A percentile compares a stretch with the other conserved stretches of the same genome.
Evolutionary conservation across 2,113 vertebrate species (phyloP).

Genomic region (Elephantulus edwardii): DNA sequence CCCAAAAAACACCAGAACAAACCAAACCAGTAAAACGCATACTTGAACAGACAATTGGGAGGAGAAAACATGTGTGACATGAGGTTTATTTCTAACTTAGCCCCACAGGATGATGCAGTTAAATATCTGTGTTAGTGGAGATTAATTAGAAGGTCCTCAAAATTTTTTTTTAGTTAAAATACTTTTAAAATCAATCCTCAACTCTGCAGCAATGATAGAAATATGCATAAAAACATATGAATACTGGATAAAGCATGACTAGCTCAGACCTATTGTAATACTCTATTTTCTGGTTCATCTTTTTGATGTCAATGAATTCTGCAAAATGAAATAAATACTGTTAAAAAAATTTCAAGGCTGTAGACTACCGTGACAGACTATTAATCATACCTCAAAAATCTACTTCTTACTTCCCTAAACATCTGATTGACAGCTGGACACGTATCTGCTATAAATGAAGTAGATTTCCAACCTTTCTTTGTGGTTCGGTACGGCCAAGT

Average conservation of each 20-base stretch:
- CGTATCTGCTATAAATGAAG: neutral
- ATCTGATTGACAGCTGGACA: neutral
- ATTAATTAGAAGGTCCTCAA: conserved; percentile 75
- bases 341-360: conserved; percentile 15
- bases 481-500: no score
- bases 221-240: conserved; percentile 3
- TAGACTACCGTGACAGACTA: neutral
- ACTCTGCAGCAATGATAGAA: conserved; percentile 56
- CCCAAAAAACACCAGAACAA: conserved; percentile 52
- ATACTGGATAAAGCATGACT: conserved; percentile 21
- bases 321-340: conserved; percentile 64
- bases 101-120: conserved; percentile 67
- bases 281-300: conserved; percentile 71
- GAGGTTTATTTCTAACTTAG: conserved; percentile 77
- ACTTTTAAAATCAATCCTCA: conserved; percentile 59
- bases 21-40: conserved; percentile 76
- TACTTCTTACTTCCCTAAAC: neutral
- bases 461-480: neutral
- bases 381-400: neutral
- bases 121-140: conserved; percentile 79
- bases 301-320: conserved; percentile 68
- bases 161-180: conserved; percentile 47
- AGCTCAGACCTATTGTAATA: conserved; percentile 56
- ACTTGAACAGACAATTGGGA: conserved; percentile 49
- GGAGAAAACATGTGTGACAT: conserved; percentile 62